Percentiles rank a stretch among this genome's conserved stretches.
Conservation (phyloP, 2,888 invertebrate genomes). For the Agrochola litura region DNA sequence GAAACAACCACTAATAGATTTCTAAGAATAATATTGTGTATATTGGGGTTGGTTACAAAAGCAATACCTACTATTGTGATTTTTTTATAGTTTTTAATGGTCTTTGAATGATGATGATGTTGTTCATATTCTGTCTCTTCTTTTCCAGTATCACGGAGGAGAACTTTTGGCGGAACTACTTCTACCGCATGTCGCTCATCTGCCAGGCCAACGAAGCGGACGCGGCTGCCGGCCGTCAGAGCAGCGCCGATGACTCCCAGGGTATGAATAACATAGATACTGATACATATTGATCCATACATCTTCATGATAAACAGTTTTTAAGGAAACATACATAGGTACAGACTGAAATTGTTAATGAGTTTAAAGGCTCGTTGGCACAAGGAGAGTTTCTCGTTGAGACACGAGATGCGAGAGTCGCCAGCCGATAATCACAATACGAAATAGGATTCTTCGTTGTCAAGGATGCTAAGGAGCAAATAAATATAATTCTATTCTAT, state of each 20-base stretch:
- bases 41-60: too few species aligned
- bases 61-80: too few species aligned
- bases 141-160: slow-evolving; percentile 97
- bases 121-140: not conserved
- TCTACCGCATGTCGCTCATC: slow-evolving; percentile 99
- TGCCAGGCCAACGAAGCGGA: slow-evolving; percentile 98
- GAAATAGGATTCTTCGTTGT: not conserved
- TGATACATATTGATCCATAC: slow-evolving; percentile 25
- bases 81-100: too few species aligned
- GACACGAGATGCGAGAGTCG: not conserved
- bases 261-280: slow-evolving; percentile 78
- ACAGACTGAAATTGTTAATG: not conserved
- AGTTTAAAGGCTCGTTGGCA: not conserved
- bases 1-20: too few species aligned
- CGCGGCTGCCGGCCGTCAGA: slow-evolving; percentile 87
- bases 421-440: not conserved
- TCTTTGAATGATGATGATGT: not conserved
- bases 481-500: too few species aligned
- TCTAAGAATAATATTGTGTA: too few species aligned
- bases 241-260: slow-evolving; percentile 90
- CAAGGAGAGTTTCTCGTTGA: not conserved
- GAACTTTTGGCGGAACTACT: slow-evolving; percentile 99
- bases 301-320: not conserved
- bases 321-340: not conserved
- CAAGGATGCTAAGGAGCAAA: too few species aligned